phyloP scores from a whole-genome alignment of 2,888 invertebrate species.

The Rhamphomyia laevipes region DNA sequence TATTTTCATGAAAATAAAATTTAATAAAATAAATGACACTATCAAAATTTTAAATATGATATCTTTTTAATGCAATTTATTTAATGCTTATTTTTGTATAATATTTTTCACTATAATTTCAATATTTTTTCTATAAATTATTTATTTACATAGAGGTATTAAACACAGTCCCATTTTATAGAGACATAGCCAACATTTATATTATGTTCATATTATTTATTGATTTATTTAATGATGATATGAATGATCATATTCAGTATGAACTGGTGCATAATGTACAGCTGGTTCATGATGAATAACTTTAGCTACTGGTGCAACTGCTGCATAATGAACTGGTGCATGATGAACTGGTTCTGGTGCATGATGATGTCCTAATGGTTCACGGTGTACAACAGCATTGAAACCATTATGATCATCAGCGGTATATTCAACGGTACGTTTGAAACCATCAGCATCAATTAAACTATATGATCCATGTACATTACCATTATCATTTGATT shows the following conservation, averaged over 20 bases:
- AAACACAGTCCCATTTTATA: no score
- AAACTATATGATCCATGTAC: constrained; percentile 43
- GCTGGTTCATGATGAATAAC: background rate
- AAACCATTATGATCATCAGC: constrained; percentile 44
- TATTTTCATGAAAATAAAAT: no score
- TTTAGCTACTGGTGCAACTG: background rate
- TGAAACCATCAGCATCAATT: constrained; percentile 42
- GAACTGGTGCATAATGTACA: background rate
- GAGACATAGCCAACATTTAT: background rate
- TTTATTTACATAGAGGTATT: no score
- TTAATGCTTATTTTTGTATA: no score
- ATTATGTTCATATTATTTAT: background rate
- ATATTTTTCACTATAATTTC: no score
- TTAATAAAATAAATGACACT: no score
- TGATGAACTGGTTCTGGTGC: background rate
- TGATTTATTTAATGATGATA: background rate
- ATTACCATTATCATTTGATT: constrained; percentile 40
- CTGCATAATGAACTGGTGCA: background rate
- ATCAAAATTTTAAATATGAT: no score
- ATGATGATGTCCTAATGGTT: constrained; percentile 25
- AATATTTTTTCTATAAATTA: no score
- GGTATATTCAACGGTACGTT: constrained; percentile 43
- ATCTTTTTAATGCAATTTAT: no score
- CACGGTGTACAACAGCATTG: constrained; percentile 44
- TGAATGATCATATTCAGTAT: background rate